A percentile compares a stretch with the other conserved stretches of the same genome.
These are phyloP conservation scores for Halictus ligatus DNA, from an alignment of 2,888 invertebrate genomes.

Conservation along the genomic window DNA sequence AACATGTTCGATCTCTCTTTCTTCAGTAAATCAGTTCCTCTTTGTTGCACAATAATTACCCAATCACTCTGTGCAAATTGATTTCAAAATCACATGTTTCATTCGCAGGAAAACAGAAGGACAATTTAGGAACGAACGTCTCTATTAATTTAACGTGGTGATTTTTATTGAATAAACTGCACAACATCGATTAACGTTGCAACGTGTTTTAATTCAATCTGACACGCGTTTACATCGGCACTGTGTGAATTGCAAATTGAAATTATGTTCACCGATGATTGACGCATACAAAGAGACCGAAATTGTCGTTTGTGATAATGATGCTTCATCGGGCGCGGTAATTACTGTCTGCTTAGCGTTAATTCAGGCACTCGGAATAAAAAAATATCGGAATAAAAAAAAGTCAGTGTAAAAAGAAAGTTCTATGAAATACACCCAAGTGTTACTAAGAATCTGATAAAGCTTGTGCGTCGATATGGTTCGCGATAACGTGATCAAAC, in stretches of 20 bases:
- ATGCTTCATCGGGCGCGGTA: not conserved
- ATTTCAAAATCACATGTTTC: not conserved
- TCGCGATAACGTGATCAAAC: conserved; percentile 36
- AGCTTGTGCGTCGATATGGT: not conserved
- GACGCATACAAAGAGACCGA: not conserved
- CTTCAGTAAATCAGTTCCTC: not conserved
- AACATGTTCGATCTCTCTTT: not conserved
- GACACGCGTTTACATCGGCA: not conserved
- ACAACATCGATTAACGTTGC: not conserved
- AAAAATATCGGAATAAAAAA: too few species aligned
- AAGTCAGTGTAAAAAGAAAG: not conserved
- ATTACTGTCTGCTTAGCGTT: not conserved
- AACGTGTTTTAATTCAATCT: conserved; percentile 14
- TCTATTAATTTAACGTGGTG: not conserved
- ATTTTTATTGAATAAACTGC: not conserved
- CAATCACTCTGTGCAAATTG: not conserved
- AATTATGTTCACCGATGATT: conserved; percentile 28
- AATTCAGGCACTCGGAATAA: not conserved
- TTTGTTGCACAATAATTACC: not conserved
- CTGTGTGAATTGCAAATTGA: conserved; percentile 21
- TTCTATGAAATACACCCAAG: not conserved
- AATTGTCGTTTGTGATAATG: conserved; percentile 13
- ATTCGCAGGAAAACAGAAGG: not conserved
- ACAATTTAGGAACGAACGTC: not conserved
- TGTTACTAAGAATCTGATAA: not conserved